phyloP scores from a whole-genome alignment of 2,888 invertebrate genomes.

The Eupithecia subfuscata region DNA sequence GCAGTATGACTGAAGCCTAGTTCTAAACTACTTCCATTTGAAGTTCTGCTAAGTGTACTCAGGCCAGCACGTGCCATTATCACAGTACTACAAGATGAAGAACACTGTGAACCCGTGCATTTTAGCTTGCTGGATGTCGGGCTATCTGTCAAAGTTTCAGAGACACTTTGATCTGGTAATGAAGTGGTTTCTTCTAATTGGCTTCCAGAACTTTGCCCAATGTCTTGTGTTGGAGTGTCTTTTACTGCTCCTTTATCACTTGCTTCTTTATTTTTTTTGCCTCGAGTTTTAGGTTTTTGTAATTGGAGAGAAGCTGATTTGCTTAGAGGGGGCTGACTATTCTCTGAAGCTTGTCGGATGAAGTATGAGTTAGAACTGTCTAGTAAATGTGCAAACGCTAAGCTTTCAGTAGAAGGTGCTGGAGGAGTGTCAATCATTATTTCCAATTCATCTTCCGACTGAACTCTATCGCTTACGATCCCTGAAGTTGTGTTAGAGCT shows the following conservation, averaged over 20 bases:
- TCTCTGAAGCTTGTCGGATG: constrained; percentile 65
- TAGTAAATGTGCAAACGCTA: constrained; percentile 90
- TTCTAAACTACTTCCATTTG: constrained; percentile 92
- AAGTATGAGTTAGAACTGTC: constrained; percentile 84
- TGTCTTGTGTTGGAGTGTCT: constrained; percentile 58
- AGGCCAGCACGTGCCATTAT: constrained; percentile 86
- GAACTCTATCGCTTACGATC: constrained; percentile 97
- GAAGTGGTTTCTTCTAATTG: constrained; percentile 69
- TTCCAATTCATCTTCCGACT: constrained; percentile 96
- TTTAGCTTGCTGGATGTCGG: constrained; percentile 84
- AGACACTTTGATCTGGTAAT: constrained; percentile 71
- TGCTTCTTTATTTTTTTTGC: constrained; percentile 67
- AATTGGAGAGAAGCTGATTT: constrained; percentile 73
- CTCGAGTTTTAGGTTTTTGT: constrained; percentile 65
- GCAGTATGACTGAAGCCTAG: constrained; percentile 94
- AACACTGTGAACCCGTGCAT: constrained; percentile 92
- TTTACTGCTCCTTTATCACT: constrained; percentile 56
- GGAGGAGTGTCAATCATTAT: constrained; percentile 93
- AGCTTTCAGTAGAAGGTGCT: constrained; percentile 93
- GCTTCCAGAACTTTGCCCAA: constrained; percentile 52
- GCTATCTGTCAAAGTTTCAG: constrained; percentile 82
- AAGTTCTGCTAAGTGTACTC: constrained; percentile 85
- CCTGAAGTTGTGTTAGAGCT: constrained; percentile 99
- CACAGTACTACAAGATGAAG: constrained; percentile 94
- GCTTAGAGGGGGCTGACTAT: constrained; percentile 60